These are phyloP conservation scores for Pterobdella sp. DNA, from an alignment of 2,888 invertebrate species.

Conservation along the genomic window DNA sequence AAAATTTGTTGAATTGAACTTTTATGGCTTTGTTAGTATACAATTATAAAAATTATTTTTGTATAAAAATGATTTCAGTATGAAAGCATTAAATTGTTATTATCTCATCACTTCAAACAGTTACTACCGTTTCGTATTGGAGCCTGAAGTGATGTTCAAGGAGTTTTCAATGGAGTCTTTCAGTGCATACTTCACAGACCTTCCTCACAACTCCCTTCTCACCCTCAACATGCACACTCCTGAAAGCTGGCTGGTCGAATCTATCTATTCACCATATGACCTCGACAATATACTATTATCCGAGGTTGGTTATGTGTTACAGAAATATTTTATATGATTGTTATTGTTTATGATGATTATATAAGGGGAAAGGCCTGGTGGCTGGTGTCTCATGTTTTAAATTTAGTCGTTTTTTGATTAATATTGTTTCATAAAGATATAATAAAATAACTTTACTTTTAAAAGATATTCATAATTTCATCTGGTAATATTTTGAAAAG, in stretches of 20 bases:
- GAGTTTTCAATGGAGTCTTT: conserved; percentile 69
- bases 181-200: conserved; percentile 71
- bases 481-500: background rate
- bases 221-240: conserved; percentile 83
- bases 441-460: background rate
- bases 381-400: no score
- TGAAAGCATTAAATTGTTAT: no score
- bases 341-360: background rate
- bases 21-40: no score
- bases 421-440: background rate
- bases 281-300: conserved; percentile 91
- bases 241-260: conserved; percentile 59
- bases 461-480: background rate
- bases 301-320: conserved; percentile 59
- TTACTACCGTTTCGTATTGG: conserved; percentile 88
- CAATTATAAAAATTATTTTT: no score
- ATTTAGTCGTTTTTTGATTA: background rate
- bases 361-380: no score
- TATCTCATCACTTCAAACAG: no score
- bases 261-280: conserved; percentile 73
- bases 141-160: conserved; percentile 76
- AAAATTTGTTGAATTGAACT: no score
- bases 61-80: no score
- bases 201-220: conserved; percentile 82
- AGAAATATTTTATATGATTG: background rate